Base-by-base conservation (phyloP, 2,797 vertebrate genomes). In the Erpetoichthys calabaricus region DNA sequence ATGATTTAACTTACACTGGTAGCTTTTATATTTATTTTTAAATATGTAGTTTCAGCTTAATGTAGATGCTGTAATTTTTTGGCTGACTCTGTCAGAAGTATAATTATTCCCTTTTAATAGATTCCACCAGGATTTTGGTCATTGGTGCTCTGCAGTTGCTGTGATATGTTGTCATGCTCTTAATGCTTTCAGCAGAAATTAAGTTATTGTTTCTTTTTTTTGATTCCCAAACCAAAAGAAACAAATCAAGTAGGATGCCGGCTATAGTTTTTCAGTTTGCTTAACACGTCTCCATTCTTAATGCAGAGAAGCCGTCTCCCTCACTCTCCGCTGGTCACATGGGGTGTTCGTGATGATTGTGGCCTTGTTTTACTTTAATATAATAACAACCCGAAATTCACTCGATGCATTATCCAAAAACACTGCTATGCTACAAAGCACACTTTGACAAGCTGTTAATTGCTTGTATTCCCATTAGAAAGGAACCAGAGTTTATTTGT, bases 391-490 rank as follows among this genome's bases (percentile, higher is more conserved):
- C 47, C 41, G 58, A 59, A 58, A 51, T 46, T 60, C 56, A 53
- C 55, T 62, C 50, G 25, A 45, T 43, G 45, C 55, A 59, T 56
- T 44, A 54, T 41, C 44, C 42, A 52, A 44, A 59, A 45, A n/a
- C 7, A 47, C n/a, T 51, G 44, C 56, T 45, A 44, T 54, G 45
- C 55, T 57, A 5, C 56, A 63, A 47, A 46, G 46, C 54, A 56
- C 49, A 43, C 58, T 53, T 58, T n/a, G 46, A 55, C 58, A 60
- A 59, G 45, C 58, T 61, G 54, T 45, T 63, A 58, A 62, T 59
- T 61, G 46, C 57, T 64, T 59, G 55, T 58, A 61, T 63, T 62
- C 55, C 59, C 54, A 7, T 44, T 45, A 51, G 60, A 57, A 50
- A 51, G 45, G n/a, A 50, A 45, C 52, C 41, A 41, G 45, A 44